phyloP scores from a whole-genome alignment of 2,888 invertebrate genomes.

The Cremastinae sp. region DNA sequence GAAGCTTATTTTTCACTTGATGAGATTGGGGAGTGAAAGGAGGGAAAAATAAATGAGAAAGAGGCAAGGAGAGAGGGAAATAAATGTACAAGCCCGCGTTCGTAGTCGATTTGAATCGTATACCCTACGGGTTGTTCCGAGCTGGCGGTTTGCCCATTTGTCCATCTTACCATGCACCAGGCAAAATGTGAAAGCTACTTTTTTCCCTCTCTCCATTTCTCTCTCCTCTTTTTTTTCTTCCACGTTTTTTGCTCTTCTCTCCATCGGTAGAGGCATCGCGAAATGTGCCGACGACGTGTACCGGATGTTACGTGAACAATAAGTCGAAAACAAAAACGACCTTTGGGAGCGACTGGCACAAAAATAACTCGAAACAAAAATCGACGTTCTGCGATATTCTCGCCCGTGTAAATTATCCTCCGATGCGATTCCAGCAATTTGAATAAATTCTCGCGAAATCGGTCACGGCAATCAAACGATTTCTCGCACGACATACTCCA shows the following conservation, averaged over 20 bases:
- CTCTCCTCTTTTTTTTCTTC: conserved; percentile 10
- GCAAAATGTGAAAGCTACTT: conserved; percentile 17
- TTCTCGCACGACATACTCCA: conserved; percentile 16
- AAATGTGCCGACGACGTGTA: conserved; percentile 25
- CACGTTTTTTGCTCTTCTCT: background rate
- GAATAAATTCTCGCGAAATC: background rate
- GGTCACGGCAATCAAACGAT: too few relatives aligned
- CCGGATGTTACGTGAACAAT: conserved; percentile 25
- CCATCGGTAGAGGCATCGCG: conserved; percentile 2
- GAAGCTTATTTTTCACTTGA: conserved; percentile 8
- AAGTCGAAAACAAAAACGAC: conserved; percentile 27
- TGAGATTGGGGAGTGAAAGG: background rate
- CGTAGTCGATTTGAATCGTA: conserved; percentile 34
- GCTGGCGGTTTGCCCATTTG: conserved; percentile 51
- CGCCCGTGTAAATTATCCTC: too few relatives aligned
- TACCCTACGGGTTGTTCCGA: conserved; percentile 39
- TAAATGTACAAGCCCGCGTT: conserved; percentile 26
- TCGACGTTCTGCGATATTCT: too few relatives aligned
- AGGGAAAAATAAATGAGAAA: conserved; percentile 11
- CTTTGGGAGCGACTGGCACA: conserved; percentile 2
- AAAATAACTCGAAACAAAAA: background rate
- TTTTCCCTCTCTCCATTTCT: too few relatives aligned
- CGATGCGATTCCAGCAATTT: too few relatives aligned
- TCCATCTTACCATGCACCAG: conserved; percentile 29
- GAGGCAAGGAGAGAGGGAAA: conserved; percentile 24